A percentile compares a stretch with the other conserved stretches of the same genome.
Conservation (phyloP, 2,797 vertebrate genomes). For the Intellagama lesueurii region DNA sequence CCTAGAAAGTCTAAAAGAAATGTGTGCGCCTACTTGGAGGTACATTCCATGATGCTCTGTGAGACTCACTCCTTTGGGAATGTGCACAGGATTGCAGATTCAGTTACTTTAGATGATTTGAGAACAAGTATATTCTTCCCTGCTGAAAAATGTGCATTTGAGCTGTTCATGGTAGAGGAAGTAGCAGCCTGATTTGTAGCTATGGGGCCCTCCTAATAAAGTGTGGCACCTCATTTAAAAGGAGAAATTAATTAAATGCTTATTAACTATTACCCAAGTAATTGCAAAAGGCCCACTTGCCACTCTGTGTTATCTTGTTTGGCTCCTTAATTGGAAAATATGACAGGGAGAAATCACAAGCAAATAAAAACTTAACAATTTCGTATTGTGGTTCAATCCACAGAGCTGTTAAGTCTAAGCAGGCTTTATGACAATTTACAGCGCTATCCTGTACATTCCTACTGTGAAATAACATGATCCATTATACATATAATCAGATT, state of each 20-base stretch:
- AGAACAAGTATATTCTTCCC: too few species aligned
- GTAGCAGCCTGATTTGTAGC: neutral
- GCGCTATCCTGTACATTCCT: neutral
- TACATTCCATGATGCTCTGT: neutral
- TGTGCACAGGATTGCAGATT: too few species aligned
- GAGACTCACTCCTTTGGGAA: neutral
- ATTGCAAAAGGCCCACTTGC: slow-evolving; percentile 43
- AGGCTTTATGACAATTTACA: neutral
- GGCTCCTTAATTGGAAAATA: neutral
- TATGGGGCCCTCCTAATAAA: neutral
- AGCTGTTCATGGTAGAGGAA: neutral
- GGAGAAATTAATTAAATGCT: neutral
- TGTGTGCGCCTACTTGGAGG: neutral
- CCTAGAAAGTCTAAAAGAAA: neutral
- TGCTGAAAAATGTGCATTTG: neutral
- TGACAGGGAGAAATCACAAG: neutral
- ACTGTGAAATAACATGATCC: neutral
- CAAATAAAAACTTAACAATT: neutral
- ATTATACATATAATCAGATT: too few species aligned
- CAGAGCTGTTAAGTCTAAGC: neutral
- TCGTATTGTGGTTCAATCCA: neutral
- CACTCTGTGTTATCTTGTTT: slow-evolving; percentile 40
- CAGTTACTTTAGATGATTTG: neutral
- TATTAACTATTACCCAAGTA: slow-evolving; percentile 8
- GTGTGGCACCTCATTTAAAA: neutral